Conservation (phyloP, 2,113 vertebrate species). For the Tilapia sparmanii region DNA sequence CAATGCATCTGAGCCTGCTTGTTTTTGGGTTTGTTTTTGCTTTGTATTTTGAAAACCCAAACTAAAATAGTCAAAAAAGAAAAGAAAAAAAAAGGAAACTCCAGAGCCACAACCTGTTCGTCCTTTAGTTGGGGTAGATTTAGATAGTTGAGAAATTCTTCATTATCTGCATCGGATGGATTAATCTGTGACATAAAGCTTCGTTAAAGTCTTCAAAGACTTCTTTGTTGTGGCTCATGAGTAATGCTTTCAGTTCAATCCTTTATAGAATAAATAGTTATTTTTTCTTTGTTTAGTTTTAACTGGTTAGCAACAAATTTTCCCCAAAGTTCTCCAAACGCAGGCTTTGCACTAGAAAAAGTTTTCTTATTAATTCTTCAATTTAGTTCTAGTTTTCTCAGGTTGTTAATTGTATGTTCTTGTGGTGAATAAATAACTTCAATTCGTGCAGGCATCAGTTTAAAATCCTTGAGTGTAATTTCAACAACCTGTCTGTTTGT, state of each 20-base stretch:
- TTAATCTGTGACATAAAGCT: background rate
- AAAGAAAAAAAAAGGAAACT: background rate
- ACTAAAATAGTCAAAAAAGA: accelerated
- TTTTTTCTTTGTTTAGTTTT: background rate
- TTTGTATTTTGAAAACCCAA: background rate
- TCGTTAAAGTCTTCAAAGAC: background rate
- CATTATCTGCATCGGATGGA: background rate
- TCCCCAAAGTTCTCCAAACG: background rate
- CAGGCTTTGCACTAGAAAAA: background rate
- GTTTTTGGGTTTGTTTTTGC: background rate
- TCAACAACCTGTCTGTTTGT: background rate
- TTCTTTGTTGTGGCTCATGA: background rate
- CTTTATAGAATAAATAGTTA: background rate
- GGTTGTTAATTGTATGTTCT: accelerated
- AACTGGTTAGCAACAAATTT: background rate
- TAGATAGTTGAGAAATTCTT: background rate
- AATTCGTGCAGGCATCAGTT: background rate
- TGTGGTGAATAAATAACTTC: background rate
- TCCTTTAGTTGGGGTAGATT: background rate
- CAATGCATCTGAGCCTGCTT: background rate
- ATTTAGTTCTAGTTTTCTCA: background rate
- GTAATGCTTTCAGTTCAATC: background rate
- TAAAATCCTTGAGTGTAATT: background rate
- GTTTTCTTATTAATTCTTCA: background rate
- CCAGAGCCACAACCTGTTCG: accelerated